phyloP scores from a whole-genome alignment of 2,113 vertebrate species.

The Pogonocichla stellata region DNA sequence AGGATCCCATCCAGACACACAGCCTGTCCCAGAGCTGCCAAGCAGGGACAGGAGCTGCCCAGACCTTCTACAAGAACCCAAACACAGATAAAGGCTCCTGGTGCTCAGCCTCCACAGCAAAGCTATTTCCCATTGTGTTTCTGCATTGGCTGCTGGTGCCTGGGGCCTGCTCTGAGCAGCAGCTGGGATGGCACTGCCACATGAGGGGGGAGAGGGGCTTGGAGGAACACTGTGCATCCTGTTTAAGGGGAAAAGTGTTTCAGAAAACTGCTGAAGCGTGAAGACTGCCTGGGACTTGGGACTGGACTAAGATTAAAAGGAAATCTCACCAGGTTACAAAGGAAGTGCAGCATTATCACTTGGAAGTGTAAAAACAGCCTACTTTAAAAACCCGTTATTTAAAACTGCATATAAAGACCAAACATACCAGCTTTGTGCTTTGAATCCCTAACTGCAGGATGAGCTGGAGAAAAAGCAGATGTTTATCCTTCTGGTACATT shows the following conservation, averaged over 20 bases:
- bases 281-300: neutral
- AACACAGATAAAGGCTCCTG: neutral
- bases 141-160: neutral
- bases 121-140: neutral
- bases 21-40: neutral
- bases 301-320: neutral
- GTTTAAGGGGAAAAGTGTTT: neutral
- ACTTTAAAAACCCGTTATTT: neutral
- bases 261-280: neutral
- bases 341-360: neutral
- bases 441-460: neutral
- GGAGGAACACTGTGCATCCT: neutral
- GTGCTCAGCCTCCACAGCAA: neutral
- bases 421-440: neutral
- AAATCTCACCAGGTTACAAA: neutral
- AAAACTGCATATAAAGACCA: neutral
- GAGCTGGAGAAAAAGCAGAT: constrained; percentile 3
- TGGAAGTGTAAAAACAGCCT: neutral
- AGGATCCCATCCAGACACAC: too few species aligned
- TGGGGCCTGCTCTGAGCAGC: neutral
- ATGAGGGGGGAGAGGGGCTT: rapidly evolving
- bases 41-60: neutral
- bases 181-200: neutral
- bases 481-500: constrained; percentile 17
- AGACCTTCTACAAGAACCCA: neutral